Conservation (phyloP, 2,888 invertebrate species). For the Lomographa bimaculata region DNA sequence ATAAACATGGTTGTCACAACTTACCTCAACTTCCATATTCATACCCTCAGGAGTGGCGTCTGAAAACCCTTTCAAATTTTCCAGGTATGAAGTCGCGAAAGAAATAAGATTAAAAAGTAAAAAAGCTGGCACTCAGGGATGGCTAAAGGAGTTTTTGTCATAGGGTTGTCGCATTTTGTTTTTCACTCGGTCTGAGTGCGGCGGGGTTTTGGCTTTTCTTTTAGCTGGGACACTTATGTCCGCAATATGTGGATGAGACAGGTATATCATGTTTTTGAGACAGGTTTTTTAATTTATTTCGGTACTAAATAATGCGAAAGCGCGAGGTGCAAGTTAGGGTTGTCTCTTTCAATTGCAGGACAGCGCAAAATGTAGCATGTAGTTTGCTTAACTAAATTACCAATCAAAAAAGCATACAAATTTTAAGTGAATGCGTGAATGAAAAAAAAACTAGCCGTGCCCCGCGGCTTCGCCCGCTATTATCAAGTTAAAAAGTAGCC, state of each 20-base stretch:
- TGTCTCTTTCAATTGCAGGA: no score
- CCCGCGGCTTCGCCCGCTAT: no score
- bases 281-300: no score
- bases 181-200: slow-evolving; percentile 31
- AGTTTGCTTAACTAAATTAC: no score
- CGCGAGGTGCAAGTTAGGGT: no score
- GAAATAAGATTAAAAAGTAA: slow-evolving; percentile 22
- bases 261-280: neutral
- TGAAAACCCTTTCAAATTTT: slow-evolving; percentile 28
- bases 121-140: slow-evolving; percentile 24
- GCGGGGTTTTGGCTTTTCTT: slow-evolving; percentile 21
- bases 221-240: slow-evolving; percentile 12
- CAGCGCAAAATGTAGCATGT: no score
- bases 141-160: slow-evolving; percentile 26
- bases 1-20: neutral
- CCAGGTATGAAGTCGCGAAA: slow-evolving; percentile 22
- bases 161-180: slow-evolving; percentile 23
- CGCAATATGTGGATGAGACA: slow-evolving; percentile 1
- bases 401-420: no score
- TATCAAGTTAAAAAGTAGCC: no score
- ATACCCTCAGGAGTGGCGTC: slow-evolving; percentile 25
- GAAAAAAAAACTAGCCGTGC: no score
- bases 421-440: no score
- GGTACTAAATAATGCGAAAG: no score
- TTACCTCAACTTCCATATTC: slow-evolving; percentile 5